Percentiles rank a stretch among this genome's conserved stretches.
phyloP scores from a whole-genome alignment of 2,113 vertebrate species.

The Neolamprologus fasciatus region DNA sequence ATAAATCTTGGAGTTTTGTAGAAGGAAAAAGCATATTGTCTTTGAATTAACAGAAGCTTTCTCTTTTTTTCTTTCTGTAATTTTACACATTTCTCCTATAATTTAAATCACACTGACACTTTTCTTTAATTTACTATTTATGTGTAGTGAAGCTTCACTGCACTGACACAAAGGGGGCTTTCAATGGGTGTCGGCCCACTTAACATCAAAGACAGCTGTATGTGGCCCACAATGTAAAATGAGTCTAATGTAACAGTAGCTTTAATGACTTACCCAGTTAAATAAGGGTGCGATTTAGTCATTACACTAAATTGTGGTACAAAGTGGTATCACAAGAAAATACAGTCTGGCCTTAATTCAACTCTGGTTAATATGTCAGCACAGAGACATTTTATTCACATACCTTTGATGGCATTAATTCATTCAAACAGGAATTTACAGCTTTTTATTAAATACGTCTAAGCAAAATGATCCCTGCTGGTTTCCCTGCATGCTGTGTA shows the following conservation, averaged over 20 bases:
- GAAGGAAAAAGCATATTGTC: not conserved
- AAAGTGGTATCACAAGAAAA: not conserved
- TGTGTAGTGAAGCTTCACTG: not conserved
- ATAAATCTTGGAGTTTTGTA: not conserved
- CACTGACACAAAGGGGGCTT: not conserved
- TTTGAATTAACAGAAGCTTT: not conserved
- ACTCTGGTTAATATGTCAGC: not conserved
- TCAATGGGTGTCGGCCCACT: not conserved
- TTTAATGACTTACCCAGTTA: not conserved
- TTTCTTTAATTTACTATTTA: not conserved
- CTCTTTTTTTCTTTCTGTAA: not conserved
- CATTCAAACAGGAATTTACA: not conserved
- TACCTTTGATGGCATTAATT: not conserved
- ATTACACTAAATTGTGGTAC: not conserved
- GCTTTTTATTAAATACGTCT: not conserved
- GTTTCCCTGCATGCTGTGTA: not conserved
- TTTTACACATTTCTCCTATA: not conserved
- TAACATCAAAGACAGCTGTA: not conserved
- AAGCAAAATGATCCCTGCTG: not conserved
- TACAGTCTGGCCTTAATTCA: not conserved
- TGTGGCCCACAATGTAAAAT: not conserved
- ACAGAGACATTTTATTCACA: not conserved
- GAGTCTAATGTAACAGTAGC: not conserved
- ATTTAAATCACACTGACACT: not conserved
- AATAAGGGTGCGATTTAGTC: not conserved